Percentiles rank a stretch among this genome's conserved stretches.
These are phyloP conservation scores for Micrastur ruficollis DNA, from an alignment of 2,797 vertebrate species.

Conservation along the genomic window DNA sequence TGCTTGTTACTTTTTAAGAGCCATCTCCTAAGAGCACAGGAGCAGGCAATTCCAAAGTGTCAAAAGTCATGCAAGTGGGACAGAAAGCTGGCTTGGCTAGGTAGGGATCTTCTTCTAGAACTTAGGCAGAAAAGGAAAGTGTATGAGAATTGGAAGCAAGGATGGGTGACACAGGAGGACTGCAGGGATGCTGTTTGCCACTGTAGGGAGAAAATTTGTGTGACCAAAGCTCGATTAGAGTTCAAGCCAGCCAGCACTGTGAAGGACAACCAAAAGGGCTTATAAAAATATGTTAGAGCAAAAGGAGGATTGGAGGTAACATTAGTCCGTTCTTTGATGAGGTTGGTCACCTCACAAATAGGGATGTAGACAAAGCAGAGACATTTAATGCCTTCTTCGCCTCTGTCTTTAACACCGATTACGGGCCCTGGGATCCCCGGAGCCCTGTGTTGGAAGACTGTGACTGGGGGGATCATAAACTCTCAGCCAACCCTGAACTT, in stretches of 20 bases:
- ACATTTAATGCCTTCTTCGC: too few species aligned
- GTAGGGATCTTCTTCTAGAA: neutral
- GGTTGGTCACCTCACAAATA: neutral
- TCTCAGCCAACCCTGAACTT: neutral
- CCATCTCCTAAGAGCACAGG: accelerated
- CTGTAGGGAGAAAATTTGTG: neutral
- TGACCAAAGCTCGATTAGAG: too few species aligned
- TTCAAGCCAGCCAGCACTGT: too few species aligned
- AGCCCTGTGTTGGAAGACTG: neutral
- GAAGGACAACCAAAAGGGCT: too few species aligned
- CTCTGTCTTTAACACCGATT: neutral
- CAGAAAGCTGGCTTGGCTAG: neutral
- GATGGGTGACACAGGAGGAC: neutral
- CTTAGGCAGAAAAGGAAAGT: neutral
- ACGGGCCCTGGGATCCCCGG: neutral
- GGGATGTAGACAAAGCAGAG: neutral
- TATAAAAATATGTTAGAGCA: too few species aligned
- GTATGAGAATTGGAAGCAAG: neutral
- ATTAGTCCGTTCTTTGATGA: too few species aligned
- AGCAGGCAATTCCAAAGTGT: neutral
- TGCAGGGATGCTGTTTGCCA: neutral
- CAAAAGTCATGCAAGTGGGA: neutral
- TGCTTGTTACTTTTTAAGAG: neutral
- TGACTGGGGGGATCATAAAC: neutral
- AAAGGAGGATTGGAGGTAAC: too few species aligned